Conservation (phyloP, 2,113 vertebrate species). For the Garra rufa region DNA sequence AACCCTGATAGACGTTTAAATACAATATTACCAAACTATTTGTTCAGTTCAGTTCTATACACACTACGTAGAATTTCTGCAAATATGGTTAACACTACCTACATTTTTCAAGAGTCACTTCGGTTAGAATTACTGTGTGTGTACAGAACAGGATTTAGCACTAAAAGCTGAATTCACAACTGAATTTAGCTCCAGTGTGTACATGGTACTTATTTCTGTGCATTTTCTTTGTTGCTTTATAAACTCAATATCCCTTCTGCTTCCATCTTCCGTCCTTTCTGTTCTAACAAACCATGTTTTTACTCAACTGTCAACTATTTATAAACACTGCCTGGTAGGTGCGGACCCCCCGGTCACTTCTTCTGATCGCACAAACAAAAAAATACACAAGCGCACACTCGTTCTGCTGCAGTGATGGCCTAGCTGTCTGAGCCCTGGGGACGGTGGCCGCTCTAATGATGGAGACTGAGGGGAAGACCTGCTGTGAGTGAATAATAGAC, state of each 20-base stretch:
- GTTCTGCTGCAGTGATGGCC: conserved; percentile 11
- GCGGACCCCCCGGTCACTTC: conserved; percentile 18
- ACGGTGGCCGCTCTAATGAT: conserved; percentile 26
- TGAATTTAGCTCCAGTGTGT: not conserved
- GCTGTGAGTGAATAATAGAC: conserved; percentile 44
- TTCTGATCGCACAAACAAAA: not conserved
- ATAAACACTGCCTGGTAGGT: conserved; percentile 30
- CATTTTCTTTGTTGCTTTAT: not conserved
- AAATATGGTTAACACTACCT: too few relatives aligned
- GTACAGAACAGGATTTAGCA: not conserved
- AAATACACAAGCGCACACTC: conserved; percentile 12
- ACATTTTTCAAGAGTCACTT: not conserved
- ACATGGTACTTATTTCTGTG: not conserved
- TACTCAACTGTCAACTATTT: conserved; percentile 40
- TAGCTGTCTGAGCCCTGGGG: conserved; percentile 32
- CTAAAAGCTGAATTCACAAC: not conserved
- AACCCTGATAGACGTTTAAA: not conserved
- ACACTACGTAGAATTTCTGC: too few relatives aligned
- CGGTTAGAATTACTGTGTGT: not conserved
- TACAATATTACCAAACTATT: not conserved
- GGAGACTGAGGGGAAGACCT: conserved; percentile 36
- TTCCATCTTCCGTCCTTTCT: not conserved
- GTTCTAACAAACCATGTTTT: conserved; percentile 19
- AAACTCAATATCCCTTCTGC: not conserved
- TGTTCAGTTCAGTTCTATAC: too few relatives aligned